Base-by-base conservation (phyloP, 2,797 vertebrate genomes). In the Catamblyrhynchus diadema region DNA sequence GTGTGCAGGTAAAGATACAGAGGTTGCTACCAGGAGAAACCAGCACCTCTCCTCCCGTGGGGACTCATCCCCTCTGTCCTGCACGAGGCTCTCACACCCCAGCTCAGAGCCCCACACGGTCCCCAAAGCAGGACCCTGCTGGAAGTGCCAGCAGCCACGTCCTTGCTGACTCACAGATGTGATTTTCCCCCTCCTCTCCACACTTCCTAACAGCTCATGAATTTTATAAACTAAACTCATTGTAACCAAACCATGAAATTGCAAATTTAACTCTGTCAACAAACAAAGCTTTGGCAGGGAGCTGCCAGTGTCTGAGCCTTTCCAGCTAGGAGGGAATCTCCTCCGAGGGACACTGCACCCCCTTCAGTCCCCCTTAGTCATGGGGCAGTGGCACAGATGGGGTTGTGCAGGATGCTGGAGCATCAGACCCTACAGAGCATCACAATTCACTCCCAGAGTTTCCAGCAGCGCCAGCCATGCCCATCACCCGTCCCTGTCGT, bases 201-300 rank as follows among this genome's bases (percentile, higher is more conserved):
- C 89, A 57, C 57, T 87, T 94, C 90, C 93, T 66, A 93, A 90
- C 72, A 95, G 80, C 90, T 95, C 92, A 79, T 94, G 72, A 96
- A 97, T 95, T 96, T 96, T 92, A 96, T 94, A 96, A 96, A 93
- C 81, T 87, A 61, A 94, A 89, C 86, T 94, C 92, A 90, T 87
- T 96, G 95, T 81, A 97, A 97, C 81, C 90, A 97, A 97, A 94
- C 78, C 90, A 97, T 96, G 94, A 96, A 97, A 97, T 88, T 95
- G 89, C 90, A 95, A 81, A 95, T 92, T 93, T 89, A 94, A 94
- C 92, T 96, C 86, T 27, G 88, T 97, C 93, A 96, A 94, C 91
- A 94, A 96, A 94, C 91, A 94, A 91, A 93, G 74, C 84, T 86
- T 77, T 33, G 56, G 64, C 77, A 74, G 50, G 56, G 89, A 62